Percentiles rank a stretch among this genome's conserved stretches.
These are phyloP conservation scores for Drosophila simulans DNA, from an alignment of 1,140 invertebrate species.

Conservation along the genomic window DNA sequence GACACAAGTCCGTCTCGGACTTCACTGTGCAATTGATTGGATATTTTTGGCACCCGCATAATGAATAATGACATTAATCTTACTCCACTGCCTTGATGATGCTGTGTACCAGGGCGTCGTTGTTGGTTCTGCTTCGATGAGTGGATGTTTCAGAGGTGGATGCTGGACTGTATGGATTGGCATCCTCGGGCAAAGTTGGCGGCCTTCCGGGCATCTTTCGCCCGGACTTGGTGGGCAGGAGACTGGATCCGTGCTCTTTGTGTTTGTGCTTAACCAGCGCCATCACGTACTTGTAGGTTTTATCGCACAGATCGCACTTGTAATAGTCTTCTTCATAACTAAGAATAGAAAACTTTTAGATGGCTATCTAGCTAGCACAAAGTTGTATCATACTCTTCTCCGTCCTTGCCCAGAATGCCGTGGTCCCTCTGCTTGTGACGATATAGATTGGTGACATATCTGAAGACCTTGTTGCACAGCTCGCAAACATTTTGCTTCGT, in stretches of 20 bases:
- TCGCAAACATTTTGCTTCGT: constrained; percentile 47
- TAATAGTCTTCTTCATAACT: constrained; percentile 59
- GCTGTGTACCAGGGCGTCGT: constrained; percentile 59
- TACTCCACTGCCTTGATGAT: constrained; percentile 57
- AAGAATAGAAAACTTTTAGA: not conserved
- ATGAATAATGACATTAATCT: constrained; percentile 5
- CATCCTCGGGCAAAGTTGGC: constrained; percentile 4
- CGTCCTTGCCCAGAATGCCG: not conserved
- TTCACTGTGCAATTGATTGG: not conserved
- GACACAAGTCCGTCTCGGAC: not conserved
- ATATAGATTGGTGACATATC: constrained; percentile 61
- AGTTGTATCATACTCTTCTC: constrained; percentile 7
- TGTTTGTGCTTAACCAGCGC: constrained; percentile 57
- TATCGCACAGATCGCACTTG: constrained; percentile 68
- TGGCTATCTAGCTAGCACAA: not conserved
- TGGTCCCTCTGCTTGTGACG: constrained; percentile 57
- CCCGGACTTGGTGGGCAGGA: constrained; percentile 13
- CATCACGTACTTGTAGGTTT: constrained; percentile 67
- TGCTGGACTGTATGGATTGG: constrained; percentile 13
- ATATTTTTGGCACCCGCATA: not conserved
- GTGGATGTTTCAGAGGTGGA: constrained; percentile 2
- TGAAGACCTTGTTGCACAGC: constrained; percentile 52
- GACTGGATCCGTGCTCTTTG: constrained; percentile 36
- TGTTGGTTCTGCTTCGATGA: constrained; percentile 20
- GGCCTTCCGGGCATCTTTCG: constrained; percentile 20